Evolutionary conservation across 2,888 invertebrate genomes (phyloP).

Genomic region (Polymixis lichenea): DNA sequence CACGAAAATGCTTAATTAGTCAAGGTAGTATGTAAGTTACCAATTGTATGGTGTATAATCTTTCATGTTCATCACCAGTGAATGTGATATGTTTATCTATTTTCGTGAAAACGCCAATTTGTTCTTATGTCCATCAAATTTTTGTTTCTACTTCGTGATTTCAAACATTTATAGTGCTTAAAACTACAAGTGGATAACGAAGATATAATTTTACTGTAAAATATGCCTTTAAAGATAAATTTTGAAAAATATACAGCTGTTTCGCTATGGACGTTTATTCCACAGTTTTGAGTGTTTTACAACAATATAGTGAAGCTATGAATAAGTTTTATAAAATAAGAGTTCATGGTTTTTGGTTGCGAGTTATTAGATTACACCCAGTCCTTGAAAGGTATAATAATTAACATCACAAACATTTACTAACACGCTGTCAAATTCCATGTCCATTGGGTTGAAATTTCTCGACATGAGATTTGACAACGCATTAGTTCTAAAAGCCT

Average conservation of each 20-base stretch:
- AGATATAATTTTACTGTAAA: slow-evolving; percentile 50
- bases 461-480: slow-evolving; percentile 53
- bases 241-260: slow-evolving; percentile 53
- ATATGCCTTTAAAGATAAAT: slow-evolving; percentile 58
- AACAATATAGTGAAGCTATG: slow-evolving; percentile 55
- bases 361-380: slow-evolving; percentile 4
- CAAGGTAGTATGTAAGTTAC: slow-evolving; percentile 67
- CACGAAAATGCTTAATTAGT: slow-evolving; percentile 64
- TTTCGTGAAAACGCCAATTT: slow-evolving; percentile 72
- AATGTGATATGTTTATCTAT: slow-evolving; percentile 67
- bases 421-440: slow-evolving; percentile 56
- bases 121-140: slow-evolving; percentile 57
- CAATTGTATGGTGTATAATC: slow-evolving; percentile 59
- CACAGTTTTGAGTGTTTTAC: slow-evolving; percentile 51
- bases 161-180: slow-evolving; percentile 74
- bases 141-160: slow-evolving; percentile 73
- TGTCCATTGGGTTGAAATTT: slow-evolving; percentile 26
- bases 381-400: slow-evolving; percentile 31
- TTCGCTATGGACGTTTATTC: slow-evolving; percentile 50
- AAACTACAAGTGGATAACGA: slow-evolving; percentile 69
- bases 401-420: slow-evolving; percentile 28
- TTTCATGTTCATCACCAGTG: slow-evolving; percentile 65
- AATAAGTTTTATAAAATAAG: slow-evolving; percentile 42
- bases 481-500: slow-evolving; percentile 44
- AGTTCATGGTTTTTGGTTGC: slow-evolving; percentile 25